A percentile compares a stretch with the other conserved stretches of the same genome.
Evolutionary conservation across 2,113 vertebrate species (phyloP).

Genomic region (Anser cygnoides): DNA sequence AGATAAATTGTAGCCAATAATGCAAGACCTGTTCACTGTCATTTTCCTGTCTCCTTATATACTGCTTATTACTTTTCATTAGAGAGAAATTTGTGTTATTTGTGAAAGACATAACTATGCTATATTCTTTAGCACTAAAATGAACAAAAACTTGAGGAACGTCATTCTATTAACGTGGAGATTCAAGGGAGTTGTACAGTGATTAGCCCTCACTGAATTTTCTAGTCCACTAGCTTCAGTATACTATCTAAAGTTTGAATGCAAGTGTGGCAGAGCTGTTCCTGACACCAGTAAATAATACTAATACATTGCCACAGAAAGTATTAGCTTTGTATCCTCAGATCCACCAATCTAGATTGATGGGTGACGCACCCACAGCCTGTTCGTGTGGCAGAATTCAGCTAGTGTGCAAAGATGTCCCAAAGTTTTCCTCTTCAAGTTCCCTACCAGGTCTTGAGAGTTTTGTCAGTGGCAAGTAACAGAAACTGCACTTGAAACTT

Average conservation of each 20-base stretch:
- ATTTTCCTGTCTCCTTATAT: conserved; percentile 34
- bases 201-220: neutral
- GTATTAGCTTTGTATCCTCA: conserved; percentile 51
- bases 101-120: neutral
- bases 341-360: conserved; percentile 52
- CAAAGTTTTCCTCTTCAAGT: neutral
- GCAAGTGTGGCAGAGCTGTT: neutral
- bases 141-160: neutral
- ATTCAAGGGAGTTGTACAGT: neutral
- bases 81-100: neutral
- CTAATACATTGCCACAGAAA: neutral
- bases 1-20: neutral
- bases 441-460: neutral
- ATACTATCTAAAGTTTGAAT: neutral
- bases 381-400: neutral
- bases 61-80: conserved; percentile 3
- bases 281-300: neutral
- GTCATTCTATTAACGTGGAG: neutral
- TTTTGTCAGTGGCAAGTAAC: neutral
- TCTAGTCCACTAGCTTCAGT: neutral
- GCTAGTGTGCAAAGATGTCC: neutral
- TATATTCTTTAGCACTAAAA: neutral
- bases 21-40: neutral
- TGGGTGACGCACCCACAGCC: neutral
- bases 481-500: neutral